Conservation (phyloP, 2,113 vertebrate genomes). For the Smithornis capensis region DNA sequence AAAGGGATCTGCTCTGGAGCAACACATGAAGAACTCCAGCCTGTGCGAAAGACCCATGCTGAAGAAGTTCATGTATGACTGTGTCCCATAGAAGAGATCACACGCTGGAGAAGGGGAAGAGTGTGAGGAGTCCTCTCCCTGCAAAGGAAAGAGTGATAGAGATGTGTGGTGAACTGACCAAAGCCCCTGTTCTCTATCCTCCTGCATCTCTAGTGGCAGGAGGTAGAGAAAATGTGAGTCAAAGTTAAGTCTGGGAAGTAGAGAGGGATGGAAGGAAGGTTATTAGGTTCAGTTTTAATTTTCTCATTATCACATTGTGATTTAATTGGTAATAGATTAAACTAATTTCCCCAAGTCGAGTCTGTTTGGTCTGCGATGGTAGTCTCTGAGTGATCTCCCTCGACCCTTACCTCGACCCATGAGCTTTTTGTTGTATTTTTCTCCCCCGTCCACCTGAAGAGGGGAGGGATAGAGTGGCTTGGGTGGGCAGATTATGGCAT, state of each 20-base stretch:
- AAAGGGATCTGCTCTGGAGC: too few relatives aligned
- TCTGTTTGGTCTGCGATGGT: background rate
- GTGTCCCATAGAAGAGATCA: background rate
- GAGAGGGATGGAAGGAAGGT: background rate
- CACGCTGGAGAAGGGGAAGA: background rate
- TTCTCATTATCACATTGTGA: background rate
- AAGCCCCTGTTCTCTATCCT: background rate
- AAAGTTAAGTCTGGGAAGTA: background rate
- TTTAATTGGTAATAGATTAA: background rate
- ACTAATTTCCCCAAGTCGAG: background rate
- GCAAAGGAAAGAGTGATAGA: background rate
- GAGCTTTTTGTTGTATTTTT: background rate
- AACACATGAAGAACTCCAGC: too few relatives aligned
- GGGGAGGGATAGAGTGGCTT: background rate
- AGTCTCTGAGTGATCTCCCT: background rate
- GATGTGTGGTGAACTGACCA: background rate
- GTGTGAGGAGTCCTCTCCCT: background rate
- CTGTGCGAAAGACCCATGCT: too few relatives aligned
- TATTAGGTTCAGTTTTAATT: background rate
- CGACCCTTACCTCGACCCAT: background rate
- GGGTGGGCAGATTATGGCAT: background rate
- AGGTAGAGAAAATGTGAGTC: background rate
- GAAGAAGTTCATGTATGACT: background rate
- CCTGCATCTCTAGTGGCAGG: background rate
- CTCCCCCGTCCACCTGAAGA: background rate